These are phyloP conservation scores for Aphis gossypii DNA, from an alignment of 1,140 invertebrate genomes.

Conservation along the genomic window DNA sequence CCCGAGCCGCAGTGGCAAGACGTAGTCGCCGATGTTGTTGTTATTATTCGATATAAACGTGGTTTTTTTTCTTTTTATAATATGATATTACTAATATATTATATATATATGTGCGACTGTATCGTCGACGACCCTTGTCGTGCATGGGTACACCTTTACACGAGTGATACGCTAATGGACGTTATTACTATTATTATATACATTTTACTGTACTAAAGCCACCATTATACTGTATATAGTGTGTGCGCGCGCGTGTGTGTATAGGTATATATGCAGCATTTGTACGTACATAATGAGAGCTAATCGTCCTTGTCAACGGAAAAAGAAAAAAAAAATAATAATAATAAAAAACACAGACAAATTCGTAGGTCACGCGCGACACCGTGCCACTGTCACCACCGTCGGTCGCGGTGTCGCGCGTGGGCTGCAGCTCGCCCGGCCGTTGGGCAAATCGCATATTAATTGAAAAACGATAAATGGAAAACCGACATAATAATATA, in stretches of 20 bases:
- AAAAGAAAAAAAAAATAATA: background rate
- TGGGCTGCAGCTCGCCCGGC: background rate
- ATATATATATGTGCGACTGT: too few relatives aligned
- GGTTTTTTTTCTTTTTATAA: background rate
- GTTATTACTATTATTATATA: background rate
- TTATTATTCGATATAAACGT: conserved; percentile 11
- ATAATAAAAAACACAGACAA: background rate
- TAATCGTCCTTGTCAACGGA: background rate
- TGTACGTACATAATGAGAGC: background rate
- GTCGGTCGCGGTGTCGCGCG: background rate
- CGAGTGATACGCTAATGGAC: background rate
- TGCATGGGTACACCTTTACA: background rate
- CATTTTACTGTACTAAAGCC: too few relatives aligned
- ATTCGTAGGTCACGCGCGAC: conserved; percentile 16
- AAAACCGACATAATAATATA: conserved; percentile 7
- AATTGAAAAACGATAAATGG: conserved; percentile 43
- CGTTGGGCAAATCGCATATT: background rate
- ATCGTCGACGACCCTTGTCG: background rate
- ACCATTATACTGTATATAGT: background rate
- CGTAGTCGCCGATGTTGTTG: background rate
- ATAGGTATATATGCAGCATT: background rate
- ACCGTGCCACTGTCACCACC: conserved; percentile 3
- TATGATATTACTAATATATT: background rate
- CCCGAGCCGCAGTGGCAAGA: background rate
- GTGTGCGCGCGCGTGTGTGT: background rate